A percentile compares a stretch with the other conserved stretches of the same genome.
Conservation (phyloP, 2,797 vertebrate genomes). For the Muscicapa comitata region DNA sequence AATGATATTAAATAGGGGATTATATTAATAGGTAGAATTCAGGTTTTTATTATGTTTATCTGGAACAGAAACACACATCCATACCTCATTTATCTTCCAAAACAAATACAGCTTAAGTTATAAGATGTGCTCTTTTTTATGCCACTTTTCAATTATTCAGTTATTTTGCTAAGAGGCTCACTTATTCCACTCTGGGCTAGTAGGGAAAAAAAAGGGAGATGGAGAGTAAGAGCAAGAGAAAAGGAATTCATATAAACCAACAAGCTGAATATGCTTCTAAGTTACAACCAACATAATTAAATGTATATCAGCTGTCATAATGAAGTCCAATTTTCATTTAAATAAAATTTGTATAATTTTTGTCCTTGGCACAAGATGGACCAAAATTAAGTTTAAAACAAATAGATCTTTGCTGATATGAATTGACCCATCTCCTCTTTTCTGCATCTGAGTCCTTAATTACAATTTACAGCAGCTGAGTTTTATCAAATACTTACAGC, state of each 20-base stretch:
- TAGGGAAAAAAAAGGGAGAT: fast-evolving
- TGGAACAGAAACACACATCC: neutral
- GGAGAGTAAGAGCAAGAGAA: neutral
- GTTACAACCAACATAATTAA: neutral
- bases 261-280: neutral
- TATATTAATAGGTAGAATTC: neutral
- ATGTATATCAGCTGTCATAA: neutral
- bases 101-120: neutral
- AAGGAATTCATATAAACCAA: neutral
- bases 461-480: neutral
- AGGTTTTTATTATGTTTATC: neutral
- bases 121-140: neutral
- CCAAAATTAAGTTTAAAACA: neutral
- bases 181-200: neutral
- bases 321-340: neutral
- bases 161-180: neutral
- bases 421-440: neutral
- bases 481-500: neutral
- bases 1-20: neutral
- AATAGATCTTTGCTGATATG: neutral
- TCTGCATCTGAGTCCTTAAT: neutral
- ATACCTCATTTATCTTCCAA: neutral
- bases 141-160: neutral
- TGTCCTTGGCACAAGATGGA: neutral
- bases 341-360: neutral